phyloP scores from a whole-genome alignment of 2,113 vertebrate genomes.

The human region GRCh38 chr4:170767501-170768000 shows the following conservation, averaged over 20 bases:
- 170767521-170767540: neutral
- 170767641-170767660: neutral
- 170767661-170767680: neutral
- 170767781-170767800: neutral
- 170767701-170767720: neutral
- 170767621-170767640: neutral
- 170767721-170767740: neutral
- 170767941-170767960: no score
- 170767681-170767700: neutral
- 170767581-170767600: neutral
- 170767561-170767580: neutral
- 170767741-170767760: neutral
- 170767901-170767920: neutral
- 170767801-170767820: neutral
- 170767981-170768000: no score
- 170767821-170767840: neutral
- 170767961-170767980: no score
- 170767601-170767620: neutral
- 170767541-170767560: no score
- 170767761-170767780: neutral
- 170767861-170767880: neutral
- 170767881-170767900: neutral
- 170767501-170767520: neutral
- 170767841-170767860: neutral
- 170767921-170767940: neutral